Conservation (phyloP, 2,113 vertebrate genomes). For the Daubentonia madagascariensis region DNA sequence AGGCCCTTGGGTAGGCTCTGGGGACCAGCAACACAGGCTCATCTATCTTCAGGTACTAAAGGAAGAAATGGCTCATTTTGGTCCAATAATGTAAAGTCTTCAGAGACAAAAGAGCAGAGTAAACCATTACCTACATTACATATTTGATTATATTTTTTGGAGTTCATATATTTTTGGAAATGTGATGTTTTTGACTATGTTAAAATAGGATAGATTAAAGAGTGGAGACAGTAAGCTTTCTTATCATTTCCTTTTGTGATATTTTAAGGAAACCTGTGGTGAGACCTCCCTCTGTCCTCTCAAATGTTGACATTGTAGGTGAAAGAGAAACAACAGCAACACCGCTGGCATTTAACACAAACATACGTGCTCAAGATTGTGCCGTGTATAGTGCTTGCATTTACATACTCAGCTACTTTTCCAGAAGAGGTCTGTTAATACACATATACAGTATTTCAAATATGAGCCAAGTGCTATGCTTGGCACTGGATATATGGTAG, state of each 20-base stretch:
- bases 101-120: not conserved
- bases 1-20: fast-evolving
- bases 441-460: not conserved
- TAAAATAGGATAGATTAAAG: not conserved
- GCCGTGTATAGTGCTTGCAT: not conserved
- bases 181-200: not conserved
- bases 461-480: no score
- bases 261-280: not conserved
- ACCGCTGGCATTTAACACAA: not conserved
- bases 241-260: not conserved
- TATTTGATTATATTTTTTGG: not conserved
- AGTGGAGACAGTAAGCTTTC: not conserved
- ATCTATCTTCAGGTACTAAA: no score
- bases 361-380: fast-evolving
- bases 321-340: not conserved
- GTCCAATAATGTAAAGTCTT: not conserved
- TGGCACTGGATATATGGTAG: not conserved
- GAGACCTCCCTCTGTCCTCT: not conserved
- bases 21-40: not conserved
- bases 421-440: not conserved
- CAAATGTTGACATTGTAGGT: not conserved
- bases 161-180: not conserved
- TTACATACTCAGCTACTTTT: not conserved
- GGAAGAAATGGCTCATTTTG: not conserved
- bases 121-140: not conserved